A percentile compares a stretch with the other conserved stretches of the same genome.
Evolutionary conservation across 2,797 vertebrate genomes (phyloP).

Genomic region (Lithobates sylvaticus): DNA sequence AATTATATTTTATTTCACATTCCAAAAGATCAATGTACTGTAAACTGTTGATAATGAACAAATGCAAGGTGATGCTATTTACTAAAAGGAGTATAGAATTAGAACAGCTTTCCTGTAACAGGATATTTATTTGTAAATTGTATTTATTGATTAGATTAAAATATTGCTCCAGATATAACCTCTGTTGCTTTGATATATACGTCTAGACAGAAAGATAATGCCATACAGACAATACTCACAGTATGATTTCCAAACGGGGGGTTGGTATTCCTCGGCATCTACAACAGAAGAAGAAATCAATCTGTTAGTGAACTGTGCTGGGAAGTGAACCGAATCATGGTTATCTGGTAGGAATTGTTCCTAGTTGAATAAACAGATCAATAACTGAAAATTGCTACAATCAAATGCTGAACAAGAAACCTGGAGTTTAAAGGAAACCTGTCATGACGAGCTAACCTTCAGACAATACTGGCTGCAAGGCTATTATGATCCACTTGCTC

Average conservation of each 20-base stretch:
- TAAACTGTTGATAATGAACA: background rate
- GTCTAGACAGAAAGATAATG: conserved; percentile 18
- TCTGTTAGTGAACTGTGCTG: conserved; percentile 63
- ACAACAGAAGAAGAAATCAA: conserved; percentile 72
- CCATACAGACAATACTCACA: conserved; percentile 83
- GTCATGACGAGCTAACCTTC: no score
- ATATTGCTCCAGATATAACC: conserved; percentile 11
- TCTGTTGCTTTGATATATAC: conserved; percentile 6
- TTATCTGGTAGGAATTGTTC: conserved; percentile 26
- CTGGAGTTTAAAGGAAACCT: background rate
- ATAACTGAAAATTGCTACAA: conserved; percentile 3
- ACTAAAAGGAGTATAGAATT: background rate
- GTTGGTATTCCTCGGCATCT: conserved; percentile 98
- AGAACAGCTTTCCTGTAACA: background rate
- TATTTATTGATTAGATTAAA: conserved; percentile 36
- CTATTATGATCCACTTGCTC: no score
- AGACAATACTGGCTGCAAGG: background rate
- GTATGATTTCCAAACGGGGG: conserved; percentile 99
- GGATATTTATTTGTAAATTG: conserved; percentile 21
- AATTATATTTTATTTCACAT: background rate
- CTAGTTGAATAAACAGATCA: conserved; percentile 6
- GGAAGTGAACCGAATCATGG: conserved; percentile 37
- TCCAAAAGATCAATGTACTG: background rate
- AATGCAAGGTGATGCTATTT: background rate
- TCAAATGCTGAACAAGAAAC: background rate